Base-by-base conservation (phyloP, 1,140 invertebrate genomes). In the Penaeus vannamei region DNA sequence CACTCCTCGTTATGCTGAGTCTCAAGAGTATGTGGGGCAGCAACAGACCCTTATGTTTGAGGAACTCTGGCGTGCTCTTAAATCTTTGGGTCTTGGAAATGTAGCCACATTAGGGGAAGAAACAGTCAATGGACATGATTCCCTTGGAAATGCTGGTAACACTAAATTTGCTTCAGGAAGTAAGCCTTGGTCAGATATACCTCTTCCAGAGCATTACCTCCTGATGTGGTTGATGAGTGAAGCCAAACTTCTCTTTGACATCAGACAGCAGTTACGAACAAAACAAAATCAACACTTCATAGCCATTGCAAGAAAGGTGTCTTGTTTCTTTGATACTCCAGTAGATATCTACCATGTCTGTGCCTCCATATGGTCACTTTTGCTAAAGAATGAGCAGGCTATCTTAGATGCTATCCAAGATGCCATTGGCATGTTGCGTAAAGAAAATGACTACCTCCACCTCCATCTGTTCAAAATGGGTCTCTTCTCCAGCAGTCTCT, bases 301-400 rank as follows among this genome's bases (percentile, higher is more conserved):
- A n/a, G 23, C 59, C 59, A 85, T 89, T 64, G 87, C 61, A 1
- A 29, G 69, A 36, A 84, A 84, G 46, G 83, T 84, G 22, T 60
- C 60, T 23, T 46, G 36, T 66, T 84, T 89, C 53, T 84, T 79
- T 76, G 81, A 84, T 22, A 64, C 77, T 59, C 87, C 87, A n/a
- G 87, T 89, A 19, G 87, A 89, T 64, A 62, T 89, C 23, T 84
- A 84, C 36, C 83, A 79, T 46, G 91, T 90, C 85, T 89, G 93
- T 93, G 80, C 93, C 95, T 96, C 95, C 91, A 95, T 97, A 82
- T 93, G 96, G 36, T 96, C 97, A 59, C 94, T 96, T 5, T 95
- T 97, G 92, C 94, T 95, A 82, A 95, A 96, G 60, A 96, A 95
- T 1, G 96, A 97, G 87, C 93, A 94, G 36, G 97, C 93, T 97